Evolutionary conservation across 2,888 invertebrate genomes (phyloP).

Genomic region (Amblyjoppa fuscipennis): DNA sequence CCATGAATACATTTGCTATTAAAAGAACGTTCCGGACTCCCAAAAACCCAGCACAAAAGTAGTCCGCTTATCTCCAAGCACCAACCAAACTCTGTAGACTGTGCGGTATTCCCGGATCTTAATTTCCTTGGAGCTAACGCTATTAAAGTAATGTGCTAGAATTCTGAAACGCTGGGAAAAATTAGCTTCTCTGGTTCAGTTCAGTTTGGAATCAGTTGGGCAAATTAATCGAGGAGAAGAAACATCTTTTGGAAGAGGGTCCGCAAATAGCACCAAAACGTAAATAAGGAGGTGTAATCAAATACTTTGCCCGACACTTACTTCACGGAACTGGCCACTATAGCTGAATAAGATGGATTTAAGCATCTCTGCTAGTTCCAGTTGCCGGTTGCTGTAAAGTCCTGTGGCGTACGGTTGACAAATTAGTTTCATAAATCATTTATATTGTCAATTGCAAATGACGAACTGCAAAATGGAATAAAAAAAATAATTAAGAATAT

Average conservation of each 20-base stretch:
- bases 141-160: no score
- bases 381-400: not conserved
- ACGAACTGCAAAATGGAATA: not conserved
- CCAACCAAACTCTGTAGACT: not conserved
- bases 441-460: conserved; percentile 31
- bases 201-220: no score
- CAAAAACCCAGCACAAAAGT: not conserved
- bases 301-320: no score
- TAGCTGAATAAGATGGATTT: no score
- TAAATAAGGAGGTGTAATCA: no score
- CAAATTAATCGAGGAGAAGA: no score
- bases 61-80: not conserved
- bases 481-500: not conserved
- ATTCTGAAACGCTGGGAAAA: no score
- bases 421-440: conserved; percentile 37
- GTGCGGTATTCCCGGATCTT: not conserved
- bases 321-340: no score
- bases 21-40: not conserved
- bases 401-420: not conserved
- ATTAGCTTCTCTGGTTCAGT: no score
- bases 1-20: not conserved
- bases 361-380: no score
- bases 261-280: no score
- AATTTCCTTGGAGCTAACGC: not conserved
- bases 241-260: no score